Percentiles rank a stretch among this genome's conserved stretches.
Conservation (phyloP, 1,140 invertebrate genomes). For the Temnothorax nylanderi region DNA sequence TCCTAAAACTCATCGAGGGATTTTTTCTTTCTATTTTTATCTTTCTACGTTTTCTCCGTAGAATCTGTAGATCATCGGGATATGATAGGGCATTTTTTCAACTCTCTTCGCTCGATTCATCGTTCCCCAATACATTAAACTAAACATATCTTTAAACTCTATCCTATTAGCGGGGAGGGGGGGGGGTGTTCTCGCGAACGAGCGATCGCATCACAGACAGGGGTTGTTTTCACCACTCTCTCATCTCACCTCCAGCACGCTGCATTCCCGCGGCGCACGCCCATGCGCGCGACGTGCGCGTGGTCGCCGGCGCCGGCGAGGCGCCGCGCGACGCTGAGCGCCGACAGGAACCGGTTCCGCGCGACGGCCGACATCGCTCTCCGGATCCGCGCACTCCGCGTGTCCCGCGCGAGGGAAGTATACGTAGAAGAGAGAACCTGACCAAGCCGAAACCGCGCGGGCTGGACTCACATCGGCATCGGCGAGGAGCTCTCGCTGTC, state of each 20-base stretch:
- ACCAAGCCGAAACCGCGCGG: no score
- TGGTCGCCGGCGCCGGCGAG: background rate
- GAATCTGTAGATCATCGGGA: background rate
- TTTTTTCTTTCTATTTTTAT: background rate
- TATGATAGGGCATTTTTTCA: background rate
- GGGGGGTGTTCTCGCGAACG: no score
- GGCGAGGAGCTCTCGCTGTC: background rate
- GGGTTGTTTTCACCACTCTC: no score
- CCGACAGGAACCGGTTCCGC: conserved; percentile 12
- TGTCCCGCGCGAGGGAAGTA: no score
- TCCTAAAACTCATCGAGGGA: background rate
- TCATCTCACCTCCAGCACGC: conserved; percentile 21
- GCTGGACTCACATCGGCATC: background rate
- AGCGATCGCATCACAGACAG: background rate
- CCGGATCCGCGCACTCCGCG: no score
- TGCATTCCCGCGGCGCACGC: background rate
- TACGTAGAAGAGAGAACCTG: no score
- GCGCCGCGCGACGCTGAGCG: conserved; percentile 14
- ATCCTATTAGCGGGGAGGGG: no score
- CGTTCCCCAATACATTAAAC: background rate
- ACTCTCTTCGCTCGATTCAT: background rate
- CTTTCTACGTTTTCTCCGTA: no score
- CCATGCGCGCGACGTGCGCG: background rate
- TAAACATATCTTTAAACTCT: background rate
- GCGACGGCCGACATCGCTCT: conserved; percentile 2